phyloP scores from a whole-genome alignment of 2,797 vertebrate species.

The Agapornis canus region DNA sequence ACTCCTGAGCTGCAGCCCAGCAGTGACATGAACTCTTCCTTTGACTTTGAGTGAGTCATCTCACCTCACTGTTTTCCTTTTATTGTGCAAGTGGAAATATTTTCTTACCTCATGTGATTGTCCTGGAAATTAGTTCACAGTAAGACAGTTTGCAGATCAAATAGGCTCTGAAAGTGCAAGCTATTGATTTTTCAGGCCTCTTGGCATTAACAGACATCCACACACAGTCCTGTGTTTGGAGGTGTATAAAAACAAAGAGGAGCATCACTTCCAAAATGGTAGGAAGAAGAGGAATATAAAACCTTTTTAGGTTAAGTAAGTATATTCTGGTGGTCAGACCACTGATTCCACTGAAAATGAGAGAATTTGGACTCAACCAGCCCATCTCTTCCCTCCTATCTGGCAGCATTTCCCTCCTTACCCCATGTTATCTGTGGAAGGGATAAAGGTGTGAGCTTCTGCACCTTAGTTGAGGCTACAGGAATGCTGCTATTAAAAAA shows the following conservation, averaged over 20 bases:
- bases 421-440: not conserved
- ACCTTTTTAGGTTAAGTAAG: not conserved
- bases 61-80: not conserved
- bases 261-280: not conserved
- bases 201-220: not conserved
- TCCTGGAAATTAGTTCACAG: not conserved
- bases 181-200: conserved; percentile 14
- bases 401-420: not conserved
- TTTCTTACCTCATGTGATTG: not conserved
- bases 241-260: not conserved
- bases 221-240: not conserved
- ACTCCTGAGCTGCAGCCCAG: not conserved
- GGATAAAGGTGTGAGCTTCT: not conserved
- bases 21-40: not conserved
- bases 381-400: not conserved
- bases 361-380: not conserved
- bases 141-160: not conserved
- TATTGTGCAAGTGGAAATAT: not conserved
- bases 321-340: not conserved
- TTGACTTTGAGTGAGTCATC: not conserved
- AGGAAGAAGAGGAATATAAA: not conserved
- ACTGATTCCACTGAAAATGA: not conserved
- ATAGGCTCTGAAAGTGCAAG: not conserved
- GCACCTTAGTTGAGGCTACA: conserved; percentile 1
- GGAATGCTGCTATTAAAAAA: conserved; percentile 43